Conservation (phyloP, 2,797 vertebrate genomes). For the Smutsia temminckii region DNA sequence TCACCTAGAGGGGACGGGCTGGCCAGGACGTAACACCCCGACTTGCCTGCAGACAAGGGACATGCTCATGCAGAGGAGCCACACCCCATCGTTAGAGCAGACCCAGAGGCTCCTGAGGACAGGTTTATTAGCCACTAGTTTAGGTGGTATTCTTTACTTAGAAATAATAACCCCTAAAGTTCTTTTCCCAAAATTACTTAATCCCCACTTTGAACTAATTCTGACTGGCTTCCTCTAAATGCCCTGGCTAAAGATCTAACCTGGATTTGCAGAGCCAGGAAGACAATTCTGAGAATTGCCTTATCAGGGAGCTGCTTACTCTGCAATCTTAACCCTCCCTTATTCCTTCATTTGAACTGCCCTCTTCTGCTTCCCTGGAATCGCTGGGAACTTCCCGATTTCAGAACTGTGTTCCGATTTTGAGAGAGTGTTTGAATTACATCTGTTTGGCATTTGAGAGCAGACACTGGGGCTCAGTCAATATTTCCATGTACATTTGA, state of each 20-base stretch:
- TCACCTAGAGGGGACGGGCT: neutral
- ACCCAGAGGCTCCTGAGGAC: neutral
- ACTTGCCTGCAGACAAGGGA: neutral
- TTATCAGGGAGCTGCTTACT: neutral
- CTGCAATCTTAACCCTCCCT: too few species aligned
- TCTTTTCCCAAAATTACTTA: conserved; percentile 26
- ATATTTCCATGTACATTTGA: neutral
- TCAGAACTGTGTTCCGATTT: neutral
- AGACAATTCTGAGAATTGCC: neutral
- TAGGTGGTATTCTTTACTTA: conserved; percentile 43
- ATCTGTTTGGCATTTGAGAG: conserved; percentile 15
- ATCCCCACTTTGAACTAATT: neutral
- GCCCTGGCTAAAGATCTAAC: neutral
- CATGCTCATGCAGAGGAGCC: neutral
- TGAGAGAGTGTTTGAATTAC: neutral
- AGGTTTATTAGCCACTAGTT: neutral
- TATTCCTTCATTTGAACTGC: neutral
- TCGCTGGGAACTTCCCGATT: neutral
- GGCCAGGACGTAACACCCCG: neutral
- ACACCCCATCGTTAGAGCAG: neutral
- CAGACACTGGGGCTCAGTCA: neutral
- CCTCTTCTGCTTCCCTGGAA: neutral
- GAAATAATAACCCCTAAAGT: conserved; percentile 37
- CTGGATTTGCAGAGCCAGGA: neutral
- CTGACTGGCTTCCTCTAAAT: neutral